Evolutionary conservation across 2,888 invertebrate genomes (phyloP).

Genomic region (Chaetoderma sp.): DNA sequence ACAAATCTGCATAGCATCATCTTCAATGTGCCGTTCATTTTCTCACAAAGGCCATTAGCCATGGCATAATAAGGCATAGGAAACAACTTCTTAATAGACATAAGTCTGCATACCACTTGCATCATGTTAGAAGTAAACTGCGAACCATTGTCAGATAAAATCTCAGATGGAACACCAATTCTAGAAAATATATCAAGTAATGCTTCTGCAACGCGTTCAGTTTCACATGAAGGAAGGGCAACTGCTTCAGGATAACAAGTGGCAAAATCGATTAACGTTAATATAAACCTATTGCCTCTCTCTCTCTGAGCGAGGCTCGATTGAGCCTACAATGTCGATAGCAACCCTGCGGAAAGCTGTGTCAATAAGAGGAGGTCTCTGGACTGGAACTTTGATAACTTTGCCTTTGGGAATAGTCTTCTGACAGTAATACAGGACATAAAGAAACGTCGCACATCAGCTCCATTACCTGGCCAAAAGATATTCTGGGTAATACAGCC

Average conservation of each 20-base stretch:
- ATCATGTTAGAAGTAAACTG: too few species aligned
- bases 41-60: not conserved
- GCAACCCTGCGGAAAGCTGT: not conserved
- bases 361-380: not conserved
- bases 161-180: too few species aligned
- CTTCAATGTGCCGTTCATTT: too few species aligned
- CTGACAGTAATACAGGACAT: not conserved
- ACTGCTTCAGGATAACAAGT: not conserved
- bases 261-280: not conserved
- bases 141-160: too few species aligned
- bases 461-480: too few species aligned
- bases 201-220: too few species aligned
- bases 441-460: not conserved
- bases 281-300: not conserved
- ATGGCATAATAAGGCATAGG: not conserved
- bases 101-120: not conserved
- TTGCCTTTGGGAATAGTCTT: not conserved
- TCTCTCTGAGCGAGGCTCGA: not conserved
- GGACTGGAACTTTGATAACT: not conserved
- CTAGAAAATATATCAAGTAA: too few species aligned
- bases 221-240: not conserved
- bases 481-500: too few species aligned
- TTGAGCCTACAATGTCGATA: not conserved
- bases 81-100: not conserved
- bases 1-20: not conserved